Evolutionary conservation across 2,888 invertebrate species (phyloP).

Genomic region (Leptothorax acervorum): DNA sequence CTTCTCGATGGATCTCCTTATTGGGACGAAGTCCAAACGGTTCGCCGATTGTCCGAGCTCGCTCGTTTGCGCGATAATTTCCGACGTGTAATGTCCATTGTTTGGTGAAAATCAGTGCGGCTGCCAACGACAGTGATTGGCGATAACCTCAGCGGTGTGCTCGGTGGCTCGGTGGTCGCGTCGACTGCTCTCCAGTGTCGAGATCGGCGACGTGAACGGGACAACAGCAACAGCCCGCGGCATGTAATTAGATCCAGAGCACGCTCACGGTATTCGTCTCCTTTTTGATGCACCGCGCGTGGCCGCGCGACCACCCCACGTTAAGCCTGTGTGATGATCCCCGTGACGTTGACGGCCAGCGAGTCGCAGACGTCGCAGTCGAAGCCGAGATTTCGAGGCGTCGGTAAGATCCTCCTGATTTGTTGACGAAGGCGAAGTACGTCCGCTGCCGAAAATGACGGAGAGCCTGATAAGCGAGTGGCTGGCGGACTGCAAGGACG

Average conservation of each 20-base stretch:
- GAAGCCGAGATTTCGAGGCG: constrained; percentile 55
- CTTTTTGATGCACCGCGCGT: constrained; percentile 18
- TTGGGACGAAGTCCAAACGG: background rate
- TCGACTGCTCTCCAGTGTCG: background rate
- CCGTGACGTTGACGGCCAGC: constrained; percentile 32
- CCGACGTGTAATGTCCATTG: background rate
- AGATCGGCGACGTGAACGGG: background rate
- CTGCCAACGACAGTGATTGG: background rate
- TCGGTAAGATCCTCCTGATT: constrained; percentile 61
- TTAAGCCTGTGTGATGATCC: constrained; percentile 43
- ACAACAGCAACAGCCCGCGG: background rate
- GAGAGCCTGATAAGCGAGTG: constrained; percentile 90
- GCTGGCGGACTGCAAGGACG: constrained; percentile 92
- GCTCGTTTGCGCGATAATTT: background rate
- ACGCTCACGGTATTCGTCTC: background rate
- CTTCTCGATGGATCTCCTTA: background rate
- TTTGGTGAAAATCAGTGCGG: background rate
- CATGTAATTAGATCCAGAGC: background rate
- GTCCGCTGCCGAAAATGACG: constrained; percentile 85
- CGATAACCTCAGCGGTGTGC: constrained; percentile 8
- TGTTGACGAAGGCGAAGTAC: constrained; percentile 66
- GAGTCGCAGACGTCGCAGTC: constrained; percentile 16
- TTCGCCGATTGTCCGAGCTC: background rate
- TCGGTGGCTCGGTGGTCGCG: background rate
- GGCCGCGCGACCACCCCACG: background rate